Base-by-base conservation (phyloP, 1,140 invertebrate species). In the Leptopilina clavipes region DNA sequence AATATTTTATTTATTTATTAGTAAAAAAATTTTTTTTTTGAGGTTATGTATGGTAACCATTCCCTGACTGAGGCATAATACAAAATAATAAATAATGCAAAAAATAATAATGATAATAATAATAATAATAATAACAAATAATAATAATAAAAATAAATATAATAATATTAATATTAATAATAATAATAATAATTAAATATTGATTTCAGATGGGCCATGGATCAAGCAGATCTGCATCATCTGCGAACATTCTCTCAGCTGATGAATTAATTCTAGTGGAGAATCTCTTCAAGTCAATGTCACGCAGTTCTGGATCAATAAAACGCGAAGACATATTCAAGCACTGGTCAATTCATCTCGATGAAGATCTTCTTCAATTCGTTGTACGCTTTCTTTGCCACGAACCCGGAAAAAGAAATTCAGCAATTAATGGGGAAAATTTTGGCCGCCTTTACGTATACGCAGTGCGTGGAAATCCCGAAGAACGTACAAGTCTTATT, bases 291-390 rank as follows among this genome's bases (percentile, higher is more conserved):
- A 90, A 90, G 37, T 89, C 89, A 1, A 90, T 91, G 89, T 91
- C 89, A 14, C 83, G 90, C 3, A 90, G 90, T 79, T 89, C 90
- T 1, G 90, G 90, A 37, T 90, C 90, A 18, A 90, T 91, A 78
- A 91, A 91, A 77, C 85, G 89, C 0, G 90, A 91, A 43, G 90
- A 91, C 70, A 90, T 91, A 75, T 89, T 90, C 75, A 90, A 90
- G 19, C 89, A 90, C 59, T 91, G 90, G 90, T 89, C 90, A 6
- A 84, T 76, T 5, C 90, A 91, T 52, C 74, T 91, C 40, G 90
- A 91, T 45, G 88, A 91, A 7, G 75, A 80, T 6, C 54, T 91
- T 6, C 74, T 91, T 8, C 90, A 91, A 77, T 91, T 89, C 45
- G 85, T 89, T 6, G 86, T 90, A 6, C 81, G 85, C 19, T 91